phyloP scores from a whole-genome alignment of 2,797 vertebrate species.

The Acipenser transmontanus region DNA sequence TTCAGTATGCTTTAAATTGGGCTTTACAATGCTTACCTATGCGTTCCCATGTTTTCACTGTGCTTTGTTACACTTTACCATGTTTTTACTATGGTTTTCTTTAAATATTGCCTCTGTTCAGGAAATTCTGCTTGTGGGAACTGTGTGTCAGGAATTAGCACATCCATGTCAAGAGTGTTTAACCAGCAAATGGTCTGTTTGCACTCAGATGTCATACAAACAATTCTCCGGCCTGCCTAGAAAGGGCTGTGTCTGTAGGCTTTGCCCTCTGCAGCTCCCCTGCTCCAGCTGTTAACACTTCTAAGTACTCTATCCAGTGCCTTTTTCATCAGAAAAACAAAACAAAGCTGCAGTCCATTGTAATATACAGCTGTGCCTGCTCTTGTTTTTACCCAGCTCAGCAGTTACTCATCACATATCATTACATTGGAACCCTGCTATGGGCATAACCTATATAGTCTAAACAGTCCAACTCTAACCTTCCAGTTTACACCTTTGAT shows the following conservation, averaged over 20 bases:
- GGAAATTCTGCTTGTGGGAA: conserved; percentile 15
- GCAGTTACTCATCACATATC: no score
- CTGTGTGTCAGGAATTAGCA: conserved; percentile 37
- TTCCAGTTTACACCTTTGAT: no score
- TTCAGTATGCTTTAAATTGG: not conserved
- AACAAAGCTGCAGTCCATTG: not conserved
- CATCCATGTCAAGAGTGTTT: conserved; percentile 30
- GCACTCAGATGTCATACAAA: conserved; percentile 40
- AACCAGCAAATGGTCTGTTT: conserved; percentile 46
- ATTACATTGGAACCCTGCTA: no score
- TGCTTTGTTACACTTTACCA: no score
- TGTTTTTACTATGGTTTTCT: not conserved
- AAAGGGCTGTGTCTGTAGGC: not conserved
- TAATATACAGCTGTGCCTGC: not conserved
- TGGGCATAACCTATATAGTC: no score
- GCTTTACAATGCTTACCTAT: not conserved
- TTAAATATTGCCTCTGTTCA: conserved; percentile 16
- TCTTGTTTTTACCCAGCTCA: no score
- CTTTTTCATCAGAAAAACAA: not conserved
- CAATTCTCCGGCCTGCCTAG: conserved; percentile 2
- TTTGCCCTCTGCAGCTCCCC: conserved; percentile 15
- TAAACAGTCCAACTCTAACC: no score
- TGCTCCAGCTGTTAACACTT: not conserved
- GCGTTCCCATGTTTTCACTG: no score
- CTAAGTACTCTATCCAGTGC: conserved; percentile 8